Base-by-base conservation (phyloP, 2,113 vertebrate species). In the Oxyura jamaicensis region DNA sequence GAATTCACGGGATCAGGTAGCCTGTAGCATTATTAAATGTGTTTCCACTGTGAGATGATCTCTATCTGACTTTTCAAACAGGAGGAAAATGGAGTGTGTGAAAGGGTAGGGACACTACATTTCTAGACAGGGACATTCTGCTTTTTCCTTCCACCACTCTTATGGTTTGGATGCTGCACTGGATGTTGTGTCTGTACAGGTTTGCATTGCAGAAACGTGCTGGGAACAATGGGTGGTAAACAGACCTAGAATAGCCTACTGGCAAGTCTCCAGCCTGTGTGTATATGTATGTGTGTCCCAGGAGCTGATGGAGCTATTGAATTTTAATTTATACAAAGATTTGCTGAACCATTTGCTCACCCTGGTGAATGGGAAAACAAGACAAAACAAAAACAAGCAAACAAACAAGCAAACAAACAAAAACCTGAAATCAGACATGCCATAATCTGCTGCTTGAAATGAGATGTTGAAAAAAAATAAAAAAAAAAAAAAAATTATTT, bases 191-290 rank as follows among this genome's bases (percentile, higher is more conserved):
- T 95, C 68, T 53, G 63, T 17, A 10, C 5, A n/a, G 55, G 35
- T 78, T 86, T 90, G 73, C 71, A 76, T 72, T 77, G 62, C 41
- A 89, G 76, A 76, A 76, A 56, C 5, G 1, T 53, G 14, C 5
- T 28, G 55, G 48, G 16, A 83, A 50, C 71, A 7, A 44, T 7
- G 15, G 82, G 82, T 17, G 95, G 82, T 58, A 97, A 96, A 77
- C 86, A 95, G 5, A 97, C 56, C 50, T 92, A 89, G 58, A 95
- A 97, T n/a, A 97, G 75, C 21, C 77, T 18, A 2, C 33, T 93
- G 78, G 92, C 84, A 80, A 96, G 46, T 91, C 95, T 97, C 82
- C 90, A 95, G 31, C 77, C 86, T 60, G 82, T 69, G n/a, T 77
- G 92, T 39, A 33, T 78, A 94, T 76, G 93, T 39, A 31, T 76